Conservation (phyloP, 2,113 vertebrate genomes). For the Phalacrocorax aristotelis region DNA sequence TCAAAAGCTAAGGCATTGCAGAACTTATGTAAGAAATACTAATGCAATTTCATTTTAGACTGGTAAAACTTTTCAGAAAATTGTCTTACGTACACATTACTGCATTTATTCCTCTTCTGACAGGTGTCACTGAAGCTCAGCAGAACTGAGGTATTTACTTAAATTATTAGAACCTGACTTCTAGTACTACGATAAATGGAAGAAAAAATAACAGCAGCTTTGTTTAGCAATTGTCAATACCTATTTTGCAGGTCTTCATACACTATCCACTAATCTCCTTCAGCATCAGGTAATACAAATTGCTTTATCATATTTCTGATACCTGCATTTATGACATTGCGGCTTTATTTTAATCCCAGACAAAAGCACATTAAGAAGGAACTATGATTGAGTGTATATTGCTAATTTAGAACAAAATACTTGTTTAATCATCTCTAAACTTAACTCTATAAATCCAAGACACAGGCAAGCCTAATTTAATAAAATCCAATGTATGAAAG, state of each 20-base stretch:
- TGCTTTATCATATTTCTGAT: conserved; percentile 7
- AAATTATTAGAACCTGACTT: conserved; percentile 14
- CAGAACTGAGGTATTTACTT: not conserved
- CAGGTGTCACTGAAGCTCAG: not conserved
- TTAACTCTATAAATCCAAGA: not conserved
- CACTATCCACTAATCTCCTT: not conserved
- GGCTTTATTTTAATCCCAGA: not conserved
- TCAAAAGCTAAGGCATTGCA: not conserved
- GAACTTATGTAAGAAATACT: conserved; percentile 35
- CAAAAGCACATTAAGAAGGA: not conserved
- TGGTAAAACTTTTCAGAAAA: conserved; percentile 18
- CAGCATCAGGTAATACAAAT: conserved; percentile 1
- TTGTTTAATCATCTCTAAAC: not conserved
- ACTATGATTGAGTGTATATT: not conserved
- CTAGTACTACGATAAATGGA: conserved; percentile 6
- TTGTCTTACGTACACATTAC: not conserved
- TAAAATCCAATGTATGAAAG: not conserved
- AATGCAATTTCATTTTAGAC: conserved; percentile 8
- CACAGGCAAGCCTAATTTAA: not conserved
- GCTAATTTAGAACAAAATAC: not conserved
- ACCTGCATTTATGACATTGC: not conserved
- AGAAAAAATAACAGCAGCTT: conserved; percentile 33
- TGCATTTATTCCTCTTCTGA: not conserved
- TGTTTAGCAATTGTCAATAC: conserved; percentile 1
- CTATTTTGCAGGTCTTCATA: not conserved